phyloP scores from a whole-genome alignment of 2,888 invertebrate genomes.

The Villa cingulata region DNA sequence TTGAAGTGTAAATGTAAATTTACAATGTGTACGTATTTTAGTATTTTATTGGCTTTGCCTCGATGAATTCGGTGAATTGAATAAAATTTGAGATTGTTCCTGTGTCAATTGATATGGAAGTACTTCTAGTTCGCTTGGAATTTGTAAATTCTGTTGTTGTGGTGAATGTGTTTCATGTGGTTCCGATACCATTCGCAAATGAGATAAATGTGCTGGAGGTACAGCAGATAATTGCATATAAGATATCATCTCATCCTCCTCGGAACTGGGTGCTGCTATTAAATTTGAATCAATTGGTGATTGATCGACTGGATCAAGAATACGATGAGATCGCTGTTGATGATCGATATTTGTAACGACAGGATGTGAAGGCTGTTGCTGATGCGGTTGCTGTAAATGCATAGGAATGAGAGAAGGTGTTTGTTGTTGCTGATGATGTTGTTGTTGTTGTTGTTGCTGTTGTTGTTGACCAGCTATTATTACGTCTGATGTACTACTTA shows the following conservation, averaged over 20 bases:
- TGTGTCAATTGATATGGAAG: conserved; percentile 36
- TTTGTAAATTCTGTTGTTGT: conserved; percentile 19
- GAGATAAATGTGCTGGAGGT: conserved; percentile 17
- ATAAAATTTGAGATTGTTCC: conserved; percentile 36
- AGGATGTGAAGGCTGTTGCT: conserved; percentile 1
- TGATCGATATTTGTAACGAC: neutral
- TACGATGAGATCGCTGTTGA: neutral
- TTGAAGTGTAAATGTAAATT: no score
- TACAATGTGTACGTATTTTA: no score
- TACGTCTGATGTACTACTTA: neutral
- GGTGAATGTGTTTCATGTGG: conserved; percentile 23
- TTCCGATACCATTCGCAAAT: conserved; percentile 29
- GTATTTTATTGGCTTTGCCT: conserved; percentile 15
- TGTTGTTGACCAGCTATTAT: neutral
- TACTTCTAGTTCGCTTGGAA: conserved; percentile 32
- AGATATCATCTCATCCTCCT: conserved; percentile 29
- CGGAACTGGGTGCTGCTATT: conserved; percentile 19
- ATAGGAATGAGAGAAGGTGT: conserved; percentile 10
- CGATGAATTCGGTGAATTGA: conserved; percentile 25
- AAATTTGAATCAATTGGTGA: conserved; percentile 7
- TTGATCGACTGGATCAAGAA: conserved; percentile 11
- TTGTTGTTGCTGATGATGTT: conserved; percentile 19
- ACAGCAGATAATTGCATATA: conserved; percentile 32
- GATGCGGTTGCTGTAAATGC: neutral
- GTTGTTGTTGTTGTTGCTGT: conserved; percentile 12